These are phyloP conservation scores for Heliothis subflexa DNA, from an alignment of 1,140 invertebrate genomes.

Conservation along the genomic window DNA sequence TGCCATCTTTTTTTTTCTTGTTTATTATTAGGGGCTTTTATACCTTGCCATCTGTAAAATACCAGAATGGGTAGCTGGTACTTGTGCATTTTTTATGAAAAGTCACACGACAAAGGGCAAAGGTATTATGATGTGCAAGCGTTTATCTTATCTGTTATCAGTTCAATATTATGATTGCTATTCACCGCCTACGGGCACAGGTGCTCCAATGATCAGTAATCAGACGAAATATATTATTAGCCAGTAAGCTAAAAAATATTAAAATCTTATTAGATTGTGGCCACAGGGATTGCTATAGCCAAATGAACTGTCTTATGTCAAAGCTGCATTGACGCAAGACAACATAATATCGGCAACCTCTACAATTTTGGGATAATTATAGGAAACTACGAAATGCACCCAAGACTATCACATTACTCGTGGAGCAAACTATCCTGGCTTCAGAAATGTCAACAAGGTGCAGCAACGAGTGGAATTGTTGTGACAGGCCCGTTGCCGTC, in stretches of 20 bases:
- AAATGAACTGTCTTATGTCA: constrained; percentile 53
- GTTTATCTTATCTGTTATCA: constrained; percentile 82
- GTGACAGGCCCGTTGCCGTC: constrained; percentile 56
- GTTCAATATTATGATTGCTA: constrained; percentile 78
- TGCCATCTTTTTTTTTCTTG: no score
- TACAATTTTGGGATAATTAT: constrained; percentile 11
- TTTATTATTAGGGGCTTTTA: no score
- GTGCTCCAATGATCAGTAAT: constrained; percentile 58
- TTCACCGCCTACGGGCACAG: constrained; percentile 70
- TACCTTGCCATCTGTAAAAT: no score
- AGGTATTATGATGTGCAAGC: constrained; percentile 72
- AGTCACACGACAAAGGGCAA: constrained; percentile 44
- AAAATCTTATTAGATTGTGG: constrained; percentile 2
- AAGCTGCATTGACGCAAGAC: constrained; percentile 75
- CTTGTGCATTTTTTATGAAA: not conserved
- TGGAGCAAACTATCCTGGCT: constrained; percentile 4
- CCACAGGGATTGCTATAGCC: no score
- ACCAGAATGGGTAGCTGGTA: no score
- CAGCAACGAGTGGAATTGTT: constrained; percentile 60
- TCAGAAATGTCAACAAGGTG: constrained; percentile 43
- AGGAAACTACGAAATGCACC: not conserved
- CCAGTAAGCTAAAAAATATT: constrained; percentile 41
- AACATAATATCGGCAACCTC: constrained; percentile 53
- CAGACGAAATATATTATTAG: constrained; percentile 49
- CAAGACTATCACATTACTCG: not conserved